Percentiles rank a stretch among this genome's conserved stretches.
Conservation (phyloP, 2,888 invertebrate species). For the Diplolepis rosae region DNA sequence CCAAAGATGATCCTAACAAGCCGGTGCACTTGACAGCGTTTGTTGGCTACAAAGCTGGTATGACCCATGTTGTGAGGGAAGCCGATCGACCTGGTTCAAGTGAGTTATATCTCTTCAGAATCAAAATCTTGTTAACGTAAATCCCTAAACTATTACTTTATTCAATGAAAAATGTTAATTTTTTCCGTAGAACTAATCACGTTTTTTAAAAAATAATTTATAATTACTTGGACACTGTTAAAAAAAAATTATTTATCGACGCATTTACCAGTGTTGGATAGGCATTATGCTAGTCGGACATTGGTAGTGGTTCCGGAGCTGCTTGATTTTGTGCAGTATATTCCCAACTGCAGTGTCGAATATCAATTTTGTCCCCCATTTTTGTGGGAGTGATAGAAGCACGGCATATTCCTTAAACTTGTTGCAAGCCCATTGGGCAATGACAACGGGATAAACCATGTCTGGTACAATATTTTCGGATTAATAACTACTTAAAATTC, state of each 20-base stretch:
- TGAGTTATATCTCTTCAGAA: slow-evolving; percentile 75
- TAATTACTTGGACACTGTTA: no score
- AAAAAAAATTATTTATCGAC: no score
- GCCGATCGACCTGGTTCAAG: slow-evolving; percentile 99
- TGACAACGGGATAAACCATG: slow-evolving; percentile 84
- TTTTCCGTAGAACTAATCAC: no score
- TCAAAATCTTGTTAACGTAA: slow-evolving; percentile 8
- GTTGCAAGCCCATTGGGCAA: slow-evolving; percentile 81
- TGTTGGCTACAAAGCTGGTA: slow-evolving; percentile 99
- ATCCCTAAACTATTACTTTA: neutral
- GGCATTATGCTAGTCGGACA: slow-evolving; percentile 56
- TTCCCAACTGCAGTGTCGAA: slow-evolving; percentile 79
- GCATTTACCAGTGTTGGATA: slow-evolving; percentile 56
- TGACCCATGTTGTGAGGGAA: slow-evolving; percentile 99
- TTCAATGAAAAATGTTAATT: neutral
- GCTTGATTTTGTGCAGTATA: slow-evolving; percentile 74
- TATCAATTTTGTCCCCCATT: slow-evolving; percentile 76
- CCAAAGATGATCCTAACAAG: slow-evolving; percentile 96
- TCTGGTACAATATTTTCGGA: slow-evolving; percentile 80
- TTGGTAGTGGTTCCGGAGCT: slow-evolving; percentile 66
- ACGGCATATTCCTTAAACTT: slow-evolving; percentile 85
- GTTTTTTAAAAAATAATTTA: no score
- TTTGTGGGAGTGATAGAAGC: slow-evolving; percentile 75
- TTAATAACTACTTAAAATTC: no score
- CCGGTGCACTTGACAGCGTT: slow-evolving; percentile 99